Conservation (phyloP, 2,113 vertebrate genomes). For the Psammodynastes pulverulentus region DNA sequence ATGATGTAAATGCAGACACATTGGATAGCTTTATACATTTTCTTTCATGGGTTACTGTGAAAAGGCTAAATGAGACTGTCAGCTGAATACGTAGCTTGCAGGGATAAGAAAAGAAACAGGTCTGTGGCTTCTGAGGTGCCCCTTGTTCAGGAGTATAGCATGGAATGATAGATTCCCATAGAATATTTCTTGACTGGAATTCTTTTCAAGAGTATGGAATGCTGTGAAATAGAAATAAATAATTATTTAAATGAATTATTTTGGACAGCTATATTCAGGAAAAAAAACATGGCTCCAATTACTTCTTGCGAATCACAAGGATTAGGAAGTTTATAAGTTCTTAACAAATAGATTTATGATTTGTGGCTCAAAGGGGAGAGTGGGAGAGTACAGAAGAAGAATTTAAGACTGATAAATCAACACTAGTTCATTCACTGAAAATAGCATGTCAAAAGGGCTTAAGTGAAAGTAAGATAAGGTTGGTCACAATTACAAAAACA, state of each 20-base stretch:
- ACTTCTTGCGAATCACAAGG: neutral
- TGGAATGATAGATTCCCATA: neutral
- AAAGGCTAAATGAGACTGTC: conserved; percentile 4
- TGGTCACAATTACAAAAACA: neutral
- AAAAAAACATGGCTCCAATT: neutral
- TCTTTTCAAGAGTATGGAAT: neutral
- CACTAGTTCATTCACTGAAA: neutral
- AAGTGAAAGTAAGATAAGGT: neutral
- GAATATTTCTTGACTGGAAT: neutral
- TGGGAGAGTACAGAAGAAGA: neutral
- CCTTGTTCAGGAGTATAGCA: neutral
- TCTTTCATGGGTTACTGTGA: neutral
- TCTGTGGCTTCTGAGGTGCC: neutral
- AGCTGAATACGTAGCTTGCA: neutral
- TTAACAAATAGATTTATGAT: neutral
- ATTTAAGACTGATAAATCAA: neutral
- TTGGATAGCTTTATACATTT: neutral
- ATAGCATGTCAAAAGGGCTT: neutral
- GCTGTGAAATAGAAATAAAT: neutral
- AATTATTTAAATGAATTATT: neutral
- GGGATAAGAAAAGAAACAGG: neutral
- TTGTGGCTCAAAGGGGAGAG: neutral
- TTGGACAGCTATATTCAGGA: neutral
- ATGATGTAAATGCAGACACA: neutral
- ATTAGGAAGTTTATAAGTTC: neutral